Evolutionary conservation across 2,797 vertebrate genomes (phyloP).

Genomic region (Octomys mimax): DNA sequence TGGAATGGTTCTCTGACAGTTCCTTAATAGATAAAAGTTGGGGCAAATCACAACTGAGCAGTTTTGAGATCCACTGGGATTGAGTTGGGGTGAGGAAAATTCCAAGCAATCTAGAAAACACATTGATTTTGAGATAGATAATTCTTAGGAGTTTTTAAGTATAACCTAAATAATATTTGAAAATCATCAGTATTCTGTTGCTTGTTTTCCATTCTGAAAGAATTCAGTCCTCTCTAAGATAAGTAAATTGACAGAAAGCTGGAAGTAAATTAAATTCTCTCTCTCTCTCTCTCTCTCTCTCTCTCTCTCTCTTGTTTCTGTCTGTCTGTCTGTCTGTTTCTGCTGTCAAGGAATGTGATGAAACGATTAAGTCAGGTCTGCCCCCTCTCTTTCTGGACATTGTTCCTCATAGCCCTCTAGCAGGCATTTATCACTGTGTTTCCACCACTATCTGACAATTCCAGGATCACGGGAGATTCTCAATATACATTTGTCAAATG

Average conservation of each 20-base stretch:
- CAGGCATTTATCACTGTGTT: not conserved
- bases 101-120: not conserved
- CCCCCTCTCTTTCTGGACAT: not conserved
- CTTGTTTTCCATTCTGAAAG: not conserved
- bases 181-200: not conserved
- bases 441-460: not conserved
- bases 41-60: not conserved
- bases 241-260: not conserved
- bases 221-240: not conserved
- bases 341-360: not conserved
- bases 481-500: not conserved
- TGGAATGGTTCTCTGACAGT: not conserved
- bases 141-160: not conserved
- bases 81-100: not conserved
- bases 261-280: not conserved
- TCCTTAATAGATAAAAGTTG: not conserved
- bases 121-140: constrained; percentile 40
- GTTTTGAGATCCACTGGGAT: not conserved
- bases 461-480: not conserved
- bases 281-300: not conserved
- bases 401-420: not conserved
- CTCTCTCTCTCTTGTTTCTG: not conserved
- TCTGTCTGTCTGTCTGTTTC: not conserved
- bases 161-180: constrained; percentile 14
- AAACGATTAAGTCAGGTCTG: not conserved